phyloP scores from a whole-genome alignment of 1,140 invertebrate species.

The Drosophila serrata region DNA sequence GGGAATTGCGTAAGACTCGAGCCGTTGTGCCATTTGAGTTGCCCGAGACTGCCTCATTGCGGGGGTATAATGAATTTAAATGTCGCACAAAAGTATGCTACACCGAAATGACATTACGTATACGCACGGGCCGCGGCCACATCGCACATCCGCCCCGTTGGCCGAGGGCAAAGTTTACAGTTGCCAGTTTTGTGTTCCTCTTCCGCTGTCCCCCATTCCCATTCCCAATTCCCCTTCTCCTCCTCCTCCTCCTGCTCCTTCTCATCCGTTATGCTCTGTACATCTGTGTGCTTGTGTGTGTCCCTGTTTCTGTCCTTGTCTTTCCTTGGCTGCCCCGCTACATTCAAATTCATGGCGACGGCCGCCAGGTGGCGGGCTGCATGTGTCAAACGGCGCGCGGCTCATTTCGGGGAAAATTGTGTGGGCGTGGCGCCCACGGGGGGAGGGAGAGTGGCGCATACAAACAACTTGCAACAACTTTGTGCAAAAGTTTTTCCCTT shows the following conservation, averaged over 20 bases:
- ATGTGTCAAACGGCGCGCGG: conserved; percentile 69
- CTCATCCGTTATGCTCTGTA: conserved; percentile 13
- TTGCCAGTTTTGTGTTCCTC: conserved; percentile 30
- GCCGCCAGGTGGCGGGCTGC: conserved; percentile 72
- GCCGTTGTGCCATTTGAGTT: conserved; percentile 9
- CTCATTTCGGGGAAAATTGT: conserved; percentile 63
- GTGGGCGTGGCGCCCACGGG: conserved; percentile 21
- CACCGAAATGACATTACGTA: conserved; percentile 71
- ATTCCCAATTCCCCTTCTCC: background rate
- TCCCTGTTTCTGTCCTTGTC: background rate
- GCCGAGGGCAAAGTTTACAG: conserved; percentile 62
- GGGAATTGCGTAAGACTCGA: conserved; percentile 22
- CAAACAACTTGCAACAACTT: conserved; percentile 76
- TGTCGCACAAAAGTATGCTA: conserved; percentile 68
- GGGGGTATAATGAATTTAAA: conserved; percentile 65
- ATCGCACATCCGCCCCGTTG: conserved; percentile 18
- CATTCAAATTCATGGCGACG: conserved; percentile 75
- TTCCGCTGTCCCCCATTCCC: background rate
- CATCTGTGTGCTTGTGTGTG: conserved; percentile 9
- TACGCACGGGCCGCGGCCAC: conserved; percentile 40
- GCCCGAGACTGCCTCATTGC: conserved; percentile 17
- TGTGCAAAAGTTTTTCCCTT: conserved; percentile 63
- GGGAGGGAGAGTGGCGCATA: conserved; percentile 24
- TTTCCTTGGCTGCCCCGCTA: conserved; percentile 18
- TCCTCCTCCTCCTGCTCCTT: background rate